Percentiles rank a stretch among this genome's conserved stretches.
These are phyloP conservation scores for Oryzias curvinotus DNA, from an alignment of 2,113 vertebrate species.

Conservation along the genomic window DNA sequence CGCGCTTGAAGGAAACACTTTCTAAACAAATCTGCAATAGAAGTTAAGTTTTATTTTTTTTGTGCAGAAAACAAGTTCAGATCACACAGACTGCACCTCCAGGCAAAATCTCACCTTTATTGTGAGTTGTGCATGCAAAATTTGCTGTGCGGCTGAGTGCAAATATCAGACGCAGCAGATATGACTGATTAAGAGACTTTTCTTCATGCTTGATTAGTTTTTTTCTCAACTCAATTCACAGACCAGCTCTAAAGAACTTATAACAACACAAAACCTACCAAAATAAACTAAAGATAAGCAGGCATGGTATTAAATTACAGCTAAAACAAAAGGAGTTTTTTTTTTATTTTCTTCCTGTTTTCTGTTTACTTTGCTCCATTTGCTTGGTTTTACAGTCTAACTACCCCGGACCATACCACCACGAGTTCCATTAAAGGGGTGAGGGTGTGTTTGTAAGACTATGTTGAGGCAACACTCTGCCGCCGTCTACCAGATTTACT, in stretches of 20 bases:
- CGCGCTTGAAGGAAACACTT: conserved; percentile 37
- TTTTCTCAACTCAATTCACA: conserved; percentile 10
- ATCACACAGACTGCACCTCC: conserved; percentile 47
- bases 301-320: conserved; percentile 33
- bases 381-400: conserved; percentile 55
- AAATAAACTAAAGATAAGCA: conserved; percentile 36
- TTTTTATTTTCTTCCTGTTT: conserved; percentile 48
- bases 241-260: conserved; percentile 1
- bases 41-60: conserved; percentile 26
- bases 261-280: conserved; percentile 17
- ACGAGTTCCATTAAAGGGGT: conserved; percentile 30
- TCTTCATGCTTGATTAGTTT: conserved; percentile 13
- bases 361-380: conserved; percentile 59
- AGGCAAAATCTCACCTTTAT: conserved; percentile 53
- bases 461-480: conserved; percentile 51
- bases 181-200: conserved; percentile 25
- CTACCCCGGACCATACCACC: conserved; percentile 60
- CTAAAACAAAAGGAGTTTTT: conserved; percentile 20
- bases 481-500: conserved; percentile 58
- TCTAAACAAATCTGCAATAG: conserved; percentile 48
- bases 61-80: conserved; percentile 34
- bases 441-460: conserved; percentile 16
- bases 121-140: conserved; percentile 24
- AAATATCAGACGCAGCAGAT: conserved; percentile 20
- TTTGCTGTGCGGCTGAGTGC: background rate